Evolutionary conservation across 2,113 vertebrate species (phyloP).

Genomic region (Otolemur garnettii): DNA sequence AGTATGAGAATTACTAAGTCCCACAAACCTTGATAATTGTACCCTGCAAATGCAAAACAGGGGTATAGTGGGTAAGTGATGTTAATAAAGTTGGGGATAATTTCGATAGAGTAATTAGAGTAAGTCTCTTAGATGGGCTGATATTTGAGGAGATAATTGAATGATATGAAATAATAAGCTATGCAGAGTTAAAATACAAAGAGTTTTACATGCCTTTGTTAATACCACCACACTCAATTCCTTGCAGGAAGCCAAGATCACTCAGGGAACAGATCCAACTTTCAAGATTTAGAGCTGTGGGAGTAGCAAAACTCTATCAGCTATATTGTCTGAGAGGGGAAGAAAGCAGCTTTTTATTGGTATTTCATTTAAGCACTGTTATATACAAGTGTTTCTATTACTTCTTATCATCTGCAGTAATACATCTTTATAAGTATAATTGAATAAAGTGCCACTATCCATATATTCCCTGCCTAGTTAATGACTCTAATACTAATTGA

Average conservation of each 20-base stretch:
- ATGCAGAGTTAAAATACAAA: neutral
- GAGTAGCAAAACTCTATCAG: slow-evolving; percentile 25
- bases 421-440: slow-evolving; percentile 82
- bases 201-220: neutral
- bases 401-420: slow-evolving; percentile 73
- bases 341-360: slow-evolving; percentile 46
- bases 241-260: slow-evolving; percentile 17
- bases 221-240: neutral
- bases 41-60: neutral
- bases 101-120: neutral
- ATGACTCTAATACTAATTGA: slow-evolving; percentile 82
- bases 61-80: neutral
- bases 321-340: slow-evolving; percentile 3
- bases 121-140: neutral
- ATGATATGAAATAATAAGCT: neutral
- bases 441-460: slow-evolving; percentile 76
- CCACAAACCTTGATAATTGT: neutral
- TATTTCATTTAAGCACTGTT: slow-evolving; percentile 74
- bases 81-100: neutral
- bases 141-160: neutral
- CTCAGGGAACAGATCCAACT: neutral
- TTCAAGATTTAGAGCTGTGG: slow-evolving; percentile 26
- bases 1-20: neutral
- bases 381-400: slow-evolving; percentile 79
- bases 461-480: slow-evolving; percentile 78